Conservation (phyloP, 2,113 vertebrate genomes). For the Eudorcas thomsonii region DNA sequence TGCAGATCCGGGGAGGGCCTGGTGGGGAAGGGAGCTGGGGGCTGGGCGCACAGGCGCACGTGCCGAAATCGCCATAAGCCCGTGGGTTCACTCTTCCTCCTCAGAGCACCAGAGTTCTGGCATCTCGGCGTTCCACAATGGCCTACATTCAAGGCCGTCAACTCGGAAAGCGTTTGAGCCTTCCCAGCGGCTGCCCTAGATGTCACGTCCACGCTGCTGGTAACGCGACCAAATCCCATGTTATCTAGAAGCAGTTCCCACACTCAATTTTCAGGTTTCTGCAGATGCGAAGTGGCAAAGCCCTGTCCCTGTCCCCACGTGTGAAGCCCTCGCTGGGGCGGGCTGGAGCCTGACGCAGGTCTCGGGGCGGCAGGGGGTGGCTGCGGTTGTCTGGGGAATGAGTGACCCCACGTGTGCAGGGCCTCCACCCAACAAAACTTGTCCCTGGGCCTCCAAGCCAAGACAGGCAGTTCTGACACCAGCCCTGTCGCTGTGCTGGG, state of each 20-base stretch:
- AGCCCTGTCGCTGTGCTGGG: no score
- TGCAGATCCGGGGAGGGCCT: accelerated
- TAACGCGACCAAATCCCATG: neutral
- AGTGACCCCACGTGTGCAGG: neutral
- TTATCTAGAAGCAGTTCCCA: neutral
- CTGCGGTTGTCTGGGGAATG: neutral
- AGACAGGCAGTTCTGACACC: neutral
- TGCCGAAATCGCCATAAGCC: neutral
- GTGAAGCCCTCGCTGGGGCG: neutral
- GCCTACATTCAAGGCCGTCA: no score
- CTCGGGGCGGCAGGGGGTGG: accelerated
- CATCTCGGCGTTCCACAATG: neutral
- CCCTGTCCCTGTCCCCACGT: neutral
- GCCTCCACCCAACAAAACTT: no score
- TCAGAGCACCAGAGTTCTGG: no score
- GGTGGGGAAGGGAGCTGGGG: neutral
- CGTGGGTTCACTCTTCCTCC: neutral
- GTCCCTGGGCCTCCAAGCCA: neutral
- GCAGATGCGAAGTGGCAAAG: neutral
- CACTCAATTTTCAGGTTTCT: neutral
- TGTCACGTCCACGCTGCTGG: neutral
- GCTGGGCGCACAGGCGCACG: no score
- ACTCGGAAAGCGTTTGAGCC: neutral
- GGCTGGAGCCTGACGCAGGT: neutral
- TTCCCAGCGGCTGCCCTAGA: neutral